Percentiles rank a stretch among this genome's conserved stretches.
These are phyloP conservation scores for Heliopora coerulea DNA, from an alignment of 92 coral and sea anemone species.

Conservation along the genomic window DNA sequence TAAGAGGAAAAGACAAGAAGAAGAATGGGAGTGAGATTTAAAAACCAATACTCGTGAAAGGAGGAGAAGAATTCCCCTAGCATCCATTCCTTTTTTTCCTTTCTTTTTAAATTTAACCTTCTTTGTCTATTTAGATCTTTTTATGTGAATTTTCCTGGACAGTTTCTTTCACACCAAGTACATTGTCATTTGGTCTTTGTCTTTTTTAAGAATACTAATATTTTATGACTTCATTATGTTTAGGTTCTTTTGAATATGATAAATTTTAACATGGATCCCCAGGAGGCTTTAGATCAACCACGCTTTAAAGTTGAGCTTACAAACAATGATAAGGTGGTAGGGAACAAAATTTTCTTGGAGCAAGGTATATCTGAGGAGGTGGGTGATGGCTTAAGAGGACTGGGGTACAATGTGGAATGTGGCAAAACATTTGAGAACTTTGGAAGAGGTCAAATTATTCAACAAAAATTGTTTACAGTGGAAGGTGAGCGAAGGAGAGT, in stretches of 20 bases:
- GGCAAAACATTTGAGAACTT: slow-evolving; percentile 59
- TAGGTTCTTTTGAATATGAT: slow-evolving; percentile 94
- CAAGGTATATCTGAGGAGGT: slow-evolving; percentile 68
- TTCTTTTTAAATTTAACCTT: too few species aligned
- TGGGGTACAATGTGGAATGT: slow-evolving; percentile 73
- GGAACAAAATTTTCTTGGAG: slow-evolving; percentile 62
- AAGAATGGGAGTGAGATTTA: too few species aligned
- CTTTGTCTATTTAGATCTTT: too few species aligned
- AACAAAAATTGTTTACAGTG: slow-evolving; percentile 45
- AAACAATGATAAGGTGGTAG: slow-evolving; percentile 36
- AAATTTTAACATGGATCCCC: slow-evolving; percentile 95
- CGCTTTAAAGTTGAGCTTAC: slow-evolving; percentile 63
- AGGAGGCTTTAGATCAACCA: slow-evolving; percentile 89
- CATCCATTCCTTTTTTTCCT: too few species aligned
- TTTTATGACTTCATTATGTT: not conserved
- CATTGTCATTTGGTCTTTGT: too few species aligned
- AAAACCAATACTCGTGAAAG: too few species aligned
- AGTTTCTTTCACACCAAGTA: too few species aligned
- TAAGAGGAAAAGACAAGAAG: too few species aligned
- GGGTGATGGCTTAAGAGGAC: slow-evolving; percentile 47
- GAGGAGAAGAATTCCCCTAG: too few species aligned
- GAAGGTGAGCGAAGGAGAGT: slow-evolving; percentile 61
- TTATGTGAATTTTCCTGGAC: too few species aligned
- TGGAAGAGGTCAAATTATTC: slow-evolving; percentile 90
- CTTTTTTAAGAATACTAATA: not conserved